A percentile compares a stretch with the other conserved stretches of the same genome.
These are phyloP conservation scores for Drosophila demipolita DNA, from an alignment of 2,888 invertebrate genomes.

Conservation along the genomic window DNA sequence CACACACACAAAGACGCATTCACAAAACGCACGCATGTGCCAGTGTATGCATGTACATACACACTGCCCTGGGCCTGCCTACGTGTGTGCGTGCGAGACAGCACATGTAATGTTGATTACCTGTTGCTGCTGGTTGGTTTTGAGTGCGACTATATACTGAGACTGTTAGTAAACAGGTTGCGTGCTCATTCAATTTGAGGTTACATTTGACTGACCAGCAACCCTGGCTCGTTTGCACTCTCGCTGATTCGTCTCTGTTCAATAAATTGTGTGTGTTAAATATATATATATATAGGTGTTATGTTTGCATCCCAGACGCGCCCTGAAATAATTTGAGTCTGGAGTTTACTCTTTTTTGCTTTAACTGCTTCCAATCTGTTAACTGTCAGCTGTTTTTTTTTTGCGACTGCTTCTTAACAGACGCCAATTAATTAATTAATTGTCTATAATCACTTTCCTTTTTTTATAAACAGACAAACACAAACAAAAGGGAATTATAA, in stretches of 20 bases:
- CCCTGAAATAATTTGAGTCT: not conserved
- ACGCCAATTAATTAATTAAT: not conserved
- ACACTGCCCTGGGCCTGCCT: slow-evolving; percentile 9
- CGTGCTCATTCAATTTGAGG: slow-evolving; percentile 46
- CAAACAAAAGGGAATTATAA: not conserved
- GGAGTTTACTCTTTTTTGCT: not conserved
- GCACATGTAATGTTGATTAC: slow-evolving; percentile 70
- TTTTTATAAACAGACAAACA: not conserved
- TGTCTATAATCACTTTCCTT: not conserved
- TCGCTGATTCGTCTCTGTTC: slow-evolving; percentile 8
- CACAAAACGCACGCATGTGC: slow-evolving; percentile 8
- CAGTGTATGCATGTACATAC: not conserved
- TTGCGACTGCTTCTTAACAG: not conserved
- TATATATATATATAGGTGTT: not conserved
- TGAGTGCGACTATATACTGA: slow-evolving; percentile 1
- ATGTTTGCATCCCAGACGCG: slow-evolving; percentile 12
- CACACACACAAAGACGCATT: slow-evolving; percentile 2
- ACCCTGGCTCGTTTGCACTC: slow-evolving; percentile 23
- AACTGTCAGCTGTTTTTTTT: slow-evolving; percentile 33
- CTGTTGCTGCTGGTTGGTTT: slow-evolving; percentile 53
- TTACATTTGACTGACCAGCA: slow-evolving; percentile 37
- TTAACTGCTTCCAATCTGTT: slow-evolving; percentile 17
- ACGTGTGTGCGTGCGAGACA: slow-evolving; percentile 43
- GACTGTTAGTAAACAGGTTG: slow-evolving; percentile 44
- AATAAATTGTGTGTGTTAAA: not conserved